These are phyloP conservation scores for Anthophora plumipes DNA, from an alignment of 2,888 invertebrate species.

Conservation along the genomic window DNA sequence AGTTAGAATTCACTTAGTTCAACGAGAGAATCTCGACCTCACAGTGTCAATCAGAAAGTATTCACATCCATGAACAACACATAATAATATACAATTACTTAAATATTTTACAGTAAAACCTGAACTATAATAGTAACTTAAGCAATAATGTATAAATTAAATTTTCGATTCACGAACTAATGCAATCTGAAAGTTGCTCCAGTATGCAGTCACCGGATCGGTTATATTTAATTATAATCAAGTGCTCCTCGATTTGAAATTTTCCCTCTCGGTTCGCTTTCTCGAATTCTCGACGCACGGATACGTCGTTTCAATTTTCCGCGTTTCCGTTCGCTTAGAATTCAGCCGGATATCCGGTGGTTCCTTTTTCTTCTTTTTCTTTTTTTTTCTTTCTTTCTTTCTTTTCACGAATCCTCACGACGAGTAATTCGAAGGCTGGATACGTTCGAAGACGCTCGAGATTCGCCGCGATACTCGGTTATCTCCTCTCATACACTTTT, in stretches of 20 bases:
- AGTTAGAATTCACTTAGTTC: too few species aligned
- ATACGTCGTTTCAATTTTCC: conserved; percentile 41
- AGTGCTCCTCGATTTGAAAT: background rate
- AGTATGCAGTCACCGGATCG: background rate
- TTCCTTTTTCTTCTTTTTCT: too few species aligned
- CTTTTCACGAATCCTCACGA: conserved; percentile 14
- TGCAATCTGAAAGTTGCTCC: background rate
- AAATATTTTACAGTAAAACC: too few species aligned
- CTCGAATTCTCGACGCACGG: conserved; percentile 15
- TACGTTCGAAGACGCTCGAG: conserved; percentile 37
- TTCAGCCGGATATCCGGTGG: conserved; percentile 28
- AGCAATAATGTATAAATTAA: too few species aligned
- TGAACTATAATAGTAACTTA: too few species aligned
- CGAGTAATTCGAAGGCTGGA: conserved; percentile 43
- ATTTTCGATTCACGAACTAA: background rate
- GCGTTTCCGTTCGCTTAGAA: conserved; percentile 34
- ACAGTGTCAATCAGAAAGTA: too few species aligned
- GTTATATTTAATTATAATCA: conserved; percentile 25
- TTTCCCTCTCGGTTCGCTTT: background rate
- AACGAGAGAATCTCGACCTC: too few species aligned
- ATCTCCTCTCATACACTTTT: background rate
- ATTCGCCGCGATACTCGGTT: conserved; percentile 34
- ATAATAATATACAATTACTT: too few species aligned
- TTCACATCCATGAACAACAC: too few species aligned
- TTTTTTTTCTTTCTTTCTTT: too few species aligned